Conservation (phyloP, 2,797 vertebrate genomes). For the Uromys caudimaculatus region DNA sequence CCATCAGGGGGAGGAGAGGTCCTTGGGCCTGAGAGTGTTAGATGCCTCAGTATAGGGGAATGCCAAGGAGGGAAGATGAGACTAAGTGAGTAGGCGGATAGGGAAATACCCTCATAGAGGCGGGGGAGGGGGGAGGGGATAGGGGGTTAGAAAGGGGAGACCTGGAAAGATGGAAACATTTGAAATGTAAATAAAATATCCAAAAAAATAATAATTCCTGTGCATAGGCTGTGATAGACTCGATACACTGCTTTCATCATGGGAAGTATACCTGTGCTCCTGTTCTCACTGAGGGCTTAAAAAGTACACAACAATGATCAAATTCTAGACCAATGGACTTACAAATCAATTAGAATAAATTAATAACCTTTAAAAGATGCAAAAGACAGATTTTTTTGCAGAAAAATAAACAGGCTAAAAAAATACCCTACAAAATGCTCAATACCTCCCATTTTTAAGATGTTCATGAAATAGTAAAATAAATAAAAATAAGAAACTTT, state of each 20-base stretch:
- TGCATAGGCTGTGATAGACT: not conserved
- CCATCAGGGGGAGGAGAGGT: no score
- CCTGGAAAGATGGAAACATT: no score
- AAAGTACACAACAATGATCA: not conserved
- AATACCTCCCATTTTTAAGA: not conserved
- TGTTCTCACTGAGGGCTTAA: not conserved
- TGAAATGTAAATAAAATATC: no score
- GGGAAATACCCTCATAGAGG: no score
- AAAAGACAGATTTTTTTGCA: conserved; percentile 7
- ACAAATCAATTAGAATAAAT: not conserved
- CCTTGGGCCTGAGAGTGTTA: no score
- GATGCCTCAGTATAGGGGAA: no score
- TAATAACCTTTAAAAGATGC: not conserved
- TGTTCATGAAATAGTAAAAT: not conserved
- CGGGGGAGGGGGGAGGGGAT: no score
- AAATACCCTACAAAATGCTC: not conserved
- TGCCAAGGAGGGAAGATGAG: no score
- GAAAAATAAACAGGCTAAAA: conserved; percentile 32
- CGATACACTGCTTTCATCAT: not conserved
- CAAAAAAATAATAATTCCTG: not conserved
- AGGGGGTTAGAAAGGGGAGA: no score
- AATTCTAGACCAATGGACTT: not conserved
- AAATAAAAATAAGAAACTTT: conserved; percentile 15
- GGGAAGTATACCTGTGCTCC: not conserved
- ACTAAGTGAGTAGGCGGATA: no score